These are phyloP conservation scores for Stictonetta naevosa DNA, from an alignment of 2,113 vertebrate species.

Conservation along the genomic window DNA sequence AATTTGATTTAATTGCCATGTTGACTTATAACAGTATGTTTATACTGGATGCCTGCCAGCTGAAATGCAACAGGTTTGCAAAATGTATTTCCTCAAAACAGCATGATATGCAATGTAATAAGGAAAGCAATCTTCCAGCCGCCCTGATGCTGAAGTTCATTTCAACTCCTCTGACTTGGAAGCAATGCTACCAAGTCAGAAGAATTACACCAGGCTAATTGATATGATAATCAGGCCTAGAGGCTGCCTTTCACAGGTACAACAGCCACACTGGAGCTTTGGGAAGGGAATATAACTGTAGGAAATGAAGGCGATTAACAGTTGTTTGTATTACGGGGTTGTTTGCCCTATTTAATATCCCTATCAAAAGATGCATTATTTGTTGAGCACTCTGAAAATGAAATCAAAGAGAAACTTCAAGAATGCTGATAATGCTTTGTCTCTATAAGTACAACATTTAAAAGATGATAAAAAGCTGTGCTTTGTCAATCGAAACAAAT, in stretches of 20 bases:
- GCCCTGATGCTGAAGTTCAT: neutral
- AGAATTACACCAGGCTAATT: constrained; percentile 37
- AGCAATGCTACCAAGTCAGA: neutral
- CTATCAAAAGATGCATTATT: constrained; percentile 45
- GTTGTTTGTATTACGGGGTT: neutral
- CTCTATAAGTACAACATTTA: neutral
- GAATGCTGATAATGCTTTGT: constrained; percentile 21
- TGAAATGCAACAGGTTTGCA: constrained; percentile 54
- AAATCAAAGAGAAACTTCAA: constrained; percentile 42
- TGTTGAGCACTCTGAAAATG: constrained; percentile 13
- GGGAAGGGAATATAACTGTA: neutral
- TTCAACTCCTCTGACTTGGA: neutral
- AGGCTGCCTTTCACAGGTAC: constrained; percentile 52
- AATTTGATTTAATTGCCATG: constrained; percentile 70
- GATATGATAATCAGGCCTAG: constrained; percentile 38
- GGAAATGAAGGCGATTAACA: constrained; percentile 47
- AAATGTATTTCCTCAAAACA: constrained; percentile 43
- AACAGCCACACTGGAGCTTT: neutral
- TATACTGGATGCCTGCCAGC: constrained; percentile 60
- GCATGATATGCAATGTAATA: constrained; percentile 20
- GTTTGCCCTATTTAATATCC: constrained; percentile 43
- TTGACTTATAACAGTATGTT: constrained; percentile 65
- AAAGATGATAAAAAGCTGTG: neutral
- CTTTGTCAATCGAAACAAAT: neutral
- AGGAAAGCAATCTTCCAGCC: constrained; percentile 6